These are phyloP conservation scores for Acromyrmex charruanus DNA, from an alignment of 1,140 invertebrate genomes.

Conservation along the genomic window DNA sequence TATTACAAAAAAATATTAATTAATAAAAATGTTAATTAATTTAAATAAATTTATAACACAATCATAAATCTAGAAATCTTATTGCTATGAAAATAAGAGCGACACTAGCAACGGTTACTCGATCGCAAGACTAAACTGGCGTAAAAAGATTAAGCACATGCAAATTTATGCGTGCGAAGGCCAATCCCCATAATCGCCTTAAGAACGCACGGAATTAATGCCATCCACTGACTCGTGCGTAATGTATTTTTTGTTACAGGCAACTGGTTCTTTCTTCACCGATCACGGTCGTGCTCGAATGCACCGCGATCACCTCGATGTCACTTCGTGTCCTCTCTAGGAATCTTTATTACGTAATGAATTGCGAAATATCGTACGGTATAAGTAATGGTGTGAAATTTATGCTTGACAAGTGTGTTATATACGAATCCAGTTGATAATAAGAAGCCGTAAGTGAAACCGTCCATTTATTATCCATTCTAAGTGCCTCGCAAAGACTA, in stretches of 20 bases:
- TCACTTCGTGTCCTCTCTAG: constrained; percentile 5
- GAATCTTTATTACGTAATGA: constrained; percentile 29
- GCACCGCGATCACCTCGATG: not conserved
- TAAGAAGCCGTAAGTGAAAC: constrained; percentile 23
- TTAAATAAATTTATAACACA: not conserved
- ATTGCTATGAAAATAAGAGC: not conserved
- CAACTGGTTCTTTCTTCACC: constrained; percentile 15
- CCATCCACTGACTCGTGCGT: constrained; percentile 29
- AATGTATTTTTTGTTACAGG: constrained; percentile 33
- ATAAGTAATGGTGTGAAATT: constrained; percentile 46
- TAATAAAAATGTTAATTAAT: not conserved
- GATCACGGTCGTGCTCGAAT: not conserved
- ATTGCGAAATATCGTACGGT: constrained; percentile 47
- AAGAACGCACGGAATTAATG: constrained; percentile 42
- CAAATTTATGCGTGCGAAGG: constrained; percentile 37
- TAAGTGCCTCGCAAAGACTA: not conserved
- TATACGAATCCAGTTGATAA: constrained; percentile 15
- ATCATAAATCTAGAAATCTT: not conserved
- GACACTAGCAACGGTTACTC: not conserved
- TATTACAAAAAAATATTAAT: not conserved
- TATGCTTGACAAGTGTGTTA: constrained; percentile 11
- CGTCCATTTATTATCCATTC: constrained; percentile 18
- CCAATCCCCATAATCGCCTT: constrained; percentile 30
- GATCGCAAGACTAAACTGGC: not conserved
- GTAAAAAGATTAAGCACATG: constrained; percentile 25